phyloP scores from a whole-genome alignment of 2,888 invertebrate genomes.

The Dicranocentrus wangi region DNA sequence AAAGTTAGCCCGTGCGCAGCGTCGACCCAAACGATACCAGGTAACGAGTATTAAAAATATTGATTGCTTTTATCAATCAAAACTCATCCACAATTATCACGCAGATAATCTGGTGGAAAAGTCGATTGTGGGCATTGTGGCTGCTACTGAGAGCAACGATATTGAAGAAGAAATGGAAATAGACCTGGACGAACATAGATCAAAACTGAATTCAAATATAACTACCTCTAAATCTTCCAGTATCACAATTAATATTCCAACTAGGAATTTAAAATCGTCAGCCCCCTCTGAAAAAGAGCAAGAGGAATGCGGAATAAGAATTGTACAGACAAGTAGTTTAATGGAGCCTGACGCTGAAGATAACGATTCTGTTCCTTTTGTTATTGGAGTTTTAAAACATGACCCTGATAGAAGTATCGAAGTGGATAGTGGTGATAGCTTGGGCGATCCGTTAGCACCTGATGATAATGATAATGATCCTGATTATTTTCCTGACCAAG shows the following conservation, averaged over 20 bases:
- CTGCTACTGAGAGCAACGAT: not conserved
- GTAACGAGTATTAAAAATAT: too few species aligned
- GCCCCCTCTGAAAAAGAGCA: not conserved
- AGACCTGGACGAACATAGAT: not conserved
- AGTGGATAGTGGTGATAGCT: not conserved
- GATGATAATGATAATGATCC: not conserved
- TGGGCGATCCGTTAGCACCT: not conserved
- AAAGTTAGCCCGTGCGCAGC: too few species aligned
- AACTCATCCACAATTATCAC: too few species aligned
- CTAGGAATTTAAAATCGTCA: not conserved
- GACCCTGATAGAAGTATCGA: slow-evolving; percentile 15
- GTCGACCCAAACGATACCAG: too few species aligned
- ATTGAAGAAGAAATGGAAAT: slow-evolving; percentile 19
- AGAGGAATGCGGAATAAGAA: not conserved
- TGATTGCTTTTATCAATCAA: too few species aligned
- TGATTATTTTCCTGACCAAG: slow-evolving; percentile 9
- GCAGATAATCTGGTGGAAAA: too few species aligned
- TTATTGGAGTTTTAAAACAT: slow-evolving; percentile 18
- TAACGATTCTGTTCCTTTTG: slow-evolving; percentile 23
- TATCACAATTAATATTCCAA: not conserved
- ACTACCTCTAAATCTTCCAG: not conserved
- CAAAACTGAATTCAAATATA: not conserved
- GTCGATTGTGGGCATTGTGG: too few species aligned
- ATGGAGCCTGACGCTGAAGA: slow-evolving; percentile 35
- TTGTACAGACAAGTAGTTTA: slow-evolving; percentile 11